Evolutionary conservation across 2,888 invertebrate genomes (phyloP).

Genomic region (Petrophora chlorosata): DNA sequence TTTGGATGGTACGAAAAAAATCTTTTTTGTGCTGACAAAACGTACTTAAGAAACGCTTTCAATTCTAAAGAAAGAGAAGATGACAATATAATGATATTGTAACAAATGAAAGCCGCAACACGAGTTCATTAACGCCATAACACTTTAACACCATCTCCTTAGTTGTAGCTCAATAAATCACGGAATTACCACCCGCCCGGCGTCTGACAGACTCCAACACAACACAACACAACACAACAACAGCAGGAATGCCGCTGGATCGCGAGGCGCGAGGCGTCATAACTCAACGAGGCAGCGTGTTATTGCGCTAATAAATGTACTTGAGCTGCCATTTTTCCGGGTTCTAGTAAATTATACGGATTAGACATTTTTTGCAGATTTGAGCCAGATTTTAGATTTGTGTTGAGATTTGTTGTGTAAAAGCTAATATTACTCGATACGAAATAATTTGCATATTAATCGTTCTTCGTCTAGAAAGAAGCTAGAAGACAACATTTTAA

Average conservation of each 20-base stretch:
- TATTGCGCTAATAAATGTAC: slow-evolving; percentile 28
- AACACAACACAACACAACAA: neutral
- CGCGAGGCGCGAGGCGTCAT: neutral
- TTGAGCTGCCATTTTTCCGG: slow-evolving; percentile 11
- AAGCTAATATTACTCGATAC: too few species aligned
- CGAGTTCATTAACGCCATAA: slow-evolving; percentile 3
- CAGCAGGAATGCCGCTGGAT: too few species aligned
- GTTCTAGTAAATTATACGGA: neutral
- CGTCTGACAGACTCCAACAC: neutral
- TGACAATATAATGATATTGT: slow-evolving; percentile 7
- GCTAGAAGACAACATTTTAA: too few species aligned
- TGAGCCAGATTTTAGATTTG: slow-evolving; percentile 4
- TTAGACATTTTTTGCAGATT: slow-evolving; percentile 7
- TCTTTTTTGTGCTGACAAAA: too few species aligned
- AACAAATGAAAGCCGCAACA: slow-evolving; percentile 1
- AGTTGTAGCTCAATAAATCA: neutral
- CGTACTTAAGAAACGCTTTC: too few species aligned
- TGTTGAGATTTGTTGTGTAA: too few species aligned
- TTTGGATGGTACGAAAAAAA: too few species aligned
- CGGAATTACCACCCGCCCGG: neutral
- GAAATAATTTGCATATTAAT: too few species aligned
- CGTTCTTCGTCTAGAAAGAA: too few species aligned
- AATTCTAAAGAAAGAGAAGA: too few species aligned
- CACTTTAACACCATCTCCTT: slow-evolving; percentile 5
- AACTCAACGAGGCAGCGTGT: slow-evolving; percentile 21